phyloP scores from a whole-genome alignment of 2,888 invertebrate species.

The Julus scanicus region DNA sequence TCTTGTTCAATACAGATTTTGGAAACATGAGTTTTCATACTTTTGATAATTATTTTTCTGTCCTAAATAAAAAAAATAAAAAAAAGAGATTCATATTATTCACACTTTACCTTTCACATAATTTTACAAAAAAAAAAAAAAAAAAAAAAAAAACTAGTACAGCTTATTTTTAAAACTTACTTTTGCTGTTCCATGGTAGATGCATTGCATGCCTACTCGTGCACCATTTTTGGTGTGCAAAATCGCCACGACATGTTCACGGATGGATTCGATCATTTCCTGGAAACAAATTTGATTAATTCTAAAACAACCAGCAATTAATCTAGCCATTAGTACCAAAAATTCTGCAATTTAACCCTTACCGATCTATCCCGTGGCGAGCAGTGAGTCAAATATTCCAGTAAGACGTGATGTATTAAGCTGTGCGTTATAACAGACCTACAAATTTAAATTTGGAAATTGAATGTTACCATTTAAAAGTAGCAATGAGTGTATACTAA shows the following conservation, averaged over 20 bases:
- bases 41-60: slow-evolving; percentile 80
- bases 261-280: slow-evolving; percentile 80
- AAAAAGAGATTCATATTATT: slow-evolving; percentile 44
- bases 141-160: not conserved
- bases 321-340: slow-evolving; percentile 61
- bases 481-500: not conserved
- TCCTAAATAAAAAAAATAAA: slow-evolving; percentile 69
- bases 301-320: not conserved
- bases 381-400: slow-evolving; percentile 83
- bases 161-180: slow-evolving; percentile 62
- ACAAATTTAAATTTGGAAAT: slow-evolving; percentile 59
- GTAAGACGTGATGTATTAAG: slow-evolving; percentile 82
- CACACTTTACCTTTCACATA: not conserved
- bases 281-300: slow-evolving; percentile 58
- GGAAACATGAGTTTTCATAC: slow-evolving; percentile 83
- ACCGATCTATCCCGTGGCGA: slow-evolving; percentile 65
- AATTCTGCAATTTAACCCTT: slow-evolving; percentile 57
- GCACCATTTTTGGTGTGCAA: slow-evolving; percentile 85
- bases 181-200: slow-evolving; percentile 81
- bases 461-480: not conserved
- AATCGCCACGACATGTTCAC: slow-evolving; percentile 75
- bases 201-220: slow-evolving; percentile 81
- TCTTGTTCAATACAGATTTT: slow-evolving; percentile 87
- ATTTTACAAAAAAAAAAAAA: not conserved
- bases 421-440: slow-evolving; percentile 69